Evolutionary conservation across 2,113 vertebrate species (phyloP).

Genomic region (Scatophagus argus): DNA sequence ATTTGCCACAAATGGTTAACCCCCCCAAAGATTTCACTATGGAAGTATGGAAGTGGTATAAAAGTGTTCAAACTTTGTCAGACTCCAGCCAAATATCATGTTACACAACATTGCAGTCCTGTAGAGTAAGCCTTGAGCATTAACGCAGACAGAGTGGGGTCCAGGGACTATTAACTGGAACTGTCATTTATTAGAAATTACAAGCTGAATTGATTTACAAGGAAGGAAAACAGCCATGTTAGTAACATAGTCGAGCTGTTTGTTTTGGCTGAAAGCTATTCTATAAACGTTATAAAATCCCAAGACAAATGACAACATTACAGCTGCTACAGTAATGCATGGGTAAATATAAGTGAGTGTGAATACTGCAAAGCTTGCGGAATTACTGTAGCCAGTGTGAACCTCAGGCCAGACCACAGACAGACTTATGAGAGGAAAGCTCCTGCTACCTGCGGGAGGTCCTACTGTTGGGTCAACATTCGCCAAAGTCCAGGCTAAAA

Average conservation of each 20-base stretch:
- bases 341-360: conserved; percentile 51
- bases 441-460: conserved; percentile 31
- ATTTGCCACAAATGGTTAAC: conserved; percentile 1
- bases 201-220: conserved; percentile 71
- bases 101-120: conserved; percentile 27
- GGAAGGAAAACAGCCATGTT: conserved; percentile 64
- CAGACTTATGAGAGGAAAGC: conserved; percentile 44
- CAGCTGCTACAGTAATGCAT: conserved; percentile 47
- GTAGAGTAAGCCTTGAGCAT: conserved; percentile 5
- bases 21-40: neutral
- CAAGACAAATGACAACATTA: conserved; percentile 65
- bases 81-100: conserved; percentile 22
- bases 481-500: neutral
- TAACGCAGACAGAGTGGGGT: conserved; percentile 50
- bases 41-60: conserved; percentile 17
- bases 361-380: conserved; percentile 59
- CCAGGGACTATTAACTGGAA: conserved; percentile 64
- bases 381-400: conserved; percentile 46
- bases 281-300: conserved; percentile 71
- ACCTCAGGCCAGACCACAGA: conserved; percentile 37
- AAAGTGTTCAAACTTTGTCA: conserved; percentile 2
- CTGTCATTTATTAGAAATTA: conserved; percentile 79
- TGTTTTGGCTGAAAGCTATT: conserved; percentile 65
- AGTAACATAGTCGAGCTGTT: conserved; percentile 61
- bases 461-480: conserved; percentile 37